Conservation (phyloP, 2,113 vertebrate species). For the Sisor rabdophorus region DNA sequence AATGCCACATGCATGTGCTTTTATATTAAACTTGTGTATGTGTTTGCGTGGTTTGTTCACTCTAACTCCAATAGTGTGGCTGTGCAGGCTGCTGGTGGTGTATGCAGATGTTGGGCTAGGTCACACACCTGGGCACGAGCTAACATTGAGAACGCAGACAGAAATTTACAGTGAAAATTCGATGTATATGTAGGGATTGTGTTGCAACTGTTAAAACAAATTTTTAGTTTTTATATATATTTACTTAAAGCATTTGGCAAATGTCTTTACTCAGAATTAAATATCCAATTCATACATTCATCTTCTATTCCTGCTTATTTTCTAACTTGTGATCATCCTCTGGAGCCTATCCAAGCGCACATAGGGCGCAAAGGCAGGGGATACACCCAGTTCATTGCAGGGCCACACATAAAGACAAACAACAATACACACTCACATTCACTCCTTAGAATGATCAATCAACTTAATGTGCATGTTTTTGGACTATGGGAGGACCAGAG, state of each 20-base stretch:
- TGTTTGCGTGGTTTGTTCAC: constrained; percentile 43
- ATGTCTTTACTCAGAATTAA: background rate
- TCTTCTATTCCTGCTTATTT: too few species aligned
- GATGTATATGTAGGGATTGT: background rate
- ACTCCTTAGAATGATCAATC: too few species aligned
- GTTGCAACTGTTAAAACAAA: background rate
- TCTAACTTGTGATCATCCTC: background rate
- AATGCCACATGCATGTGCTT: background rate
- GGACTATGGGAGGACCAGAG: too few species aligned
- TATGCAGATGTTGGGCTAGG: constrained; percentile 50
- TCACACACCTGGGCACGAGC: constrained; percentile 65
- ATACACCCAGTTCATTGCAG: too few species aligned
- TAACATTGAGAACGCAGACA: background rate
- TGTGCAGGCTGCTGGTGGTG: constrained; percentile 38
- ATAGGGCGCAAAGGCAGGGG: too few species aligned
- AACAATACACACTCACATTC: too few species aligned
- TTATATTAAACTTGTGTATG: background rate
- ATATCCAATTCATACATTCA: too few species aligned
- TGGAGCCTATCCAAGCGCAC: too few species aligned
- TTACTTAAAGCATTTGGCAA: background rate
- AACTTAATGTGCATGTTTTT: too few species aligned
- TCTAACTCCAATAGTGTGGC: constrained; percentile 41
- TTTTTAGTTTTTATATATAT: background rate
- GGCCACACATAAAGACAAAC: too few species aligned
- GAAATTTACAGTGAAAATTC: background rate